These are phyloP conservation scores for Glaucopsyche alexis DNA, from an alignment of 2,888 invertebrate genomes.

Conservation along the genomic window DNA sequence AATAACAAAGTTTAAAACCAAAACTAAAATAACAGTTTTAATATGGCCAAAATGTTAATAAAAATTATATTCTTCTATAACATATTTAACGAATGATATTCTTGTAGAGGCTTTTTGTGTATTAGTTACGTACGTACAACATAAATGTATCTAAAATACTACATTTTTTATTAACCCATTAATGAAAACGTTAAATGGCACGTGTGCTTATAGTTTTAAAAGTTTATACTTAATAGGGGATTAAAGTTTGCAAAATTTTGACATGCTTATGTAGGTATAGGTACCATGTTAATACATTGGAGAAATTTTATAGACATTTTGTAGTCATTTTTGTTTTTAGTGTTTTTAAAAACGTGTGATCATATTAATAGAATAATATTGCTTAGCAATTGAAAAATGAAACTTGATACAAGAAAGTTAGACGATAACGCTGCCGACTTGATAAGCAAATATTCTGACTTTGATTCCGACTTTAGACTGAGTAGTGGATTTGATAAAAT, in stretches of 20 bases:
- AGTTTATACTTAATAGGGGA: not conserved
- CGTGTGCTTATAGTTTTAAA: not conserved
- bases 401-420: not conserved
- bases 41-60: slow-evolving; percentile 1
- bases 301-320: not conserved
- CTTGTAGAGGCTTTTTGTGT: slow-evolving; percentile 1
- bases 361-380: not conserved
- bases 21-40: not conserved
- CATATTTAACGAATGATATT: not conserved
- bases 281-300: not conserved
- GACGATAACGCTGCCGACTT: not conserved
- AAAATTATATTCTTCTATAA: slow-evolving; percentile 16
- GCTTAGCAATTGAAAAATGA: not conserved
- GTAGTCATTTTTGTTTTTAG: not conserved
- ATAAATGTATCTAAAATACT: not conserved
- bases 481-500: too few species aligned
- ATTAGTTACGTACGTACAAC: not conserved
- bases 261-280: not conserved
- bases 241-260: not conserved
- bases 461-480: not conserved
- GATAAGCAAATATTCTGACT: not conserved
- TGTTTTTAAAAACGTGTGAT: not conserved
- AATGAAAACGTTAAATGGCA: not conserved
- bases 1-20: too few species aligned
- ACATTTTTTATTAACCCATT: not conserved